Evolutionary conservation across 2,113 vertebrate genomes (phyloP).

Genomic region (Poecilia latipinna): DNA sequence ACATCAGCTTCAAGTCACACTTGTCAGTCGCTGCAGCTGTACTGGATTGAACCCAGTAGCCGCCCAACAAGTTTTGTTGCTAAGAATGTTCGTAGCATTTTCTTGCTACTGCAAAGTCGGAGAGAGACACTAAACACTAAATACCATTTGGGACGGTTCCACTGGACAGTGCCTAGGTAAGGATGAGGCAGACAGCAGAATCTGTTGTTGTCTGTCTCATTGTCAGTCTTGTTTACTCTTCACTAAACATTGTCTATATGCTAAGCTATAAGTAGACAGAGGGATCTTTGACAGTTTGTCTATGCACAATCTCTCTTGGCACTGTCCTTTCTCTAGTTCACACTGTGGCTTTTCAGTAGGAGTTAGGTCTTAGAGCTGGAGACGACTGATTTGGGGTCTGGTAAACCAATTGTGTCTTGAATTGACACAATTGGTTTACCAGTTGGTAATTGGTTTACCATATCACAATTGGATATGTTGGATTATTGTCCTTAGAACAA

Average conservation of each 20-base stretch:
- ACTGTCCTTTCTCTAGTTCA: not conserved
- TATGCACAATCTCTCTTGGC: not conserved
- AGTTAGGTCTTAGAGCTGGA: too few relatives aligned
- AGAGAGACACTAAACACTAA: not conserved
- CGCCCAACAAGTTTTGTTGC: not conserved
- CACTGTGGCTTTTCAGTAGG: not conserved
- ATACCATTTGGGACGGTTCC: slow-evolving; percentile 1
- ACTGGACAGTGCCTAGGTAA: slow-evolving; percentile 19
- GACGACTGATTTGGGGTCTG: too few relatives aligned
- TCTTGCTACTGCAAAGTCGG: not conserved
- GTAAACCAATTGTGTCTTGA: too few relatives aligned
- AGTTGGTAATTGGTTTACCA: too few relatives aligned
- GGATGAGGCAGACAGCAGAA: slow-evolving; percentile 20
- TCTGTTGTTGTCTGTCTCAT: slow-evolving; percentile 24
- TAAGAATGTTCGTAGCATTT: not conserved
- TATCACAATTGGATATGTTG: too few relatives aligned
- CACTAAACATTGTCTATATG: slow-evolving; percentile 38
- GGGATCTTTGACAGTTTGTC: not conserved
- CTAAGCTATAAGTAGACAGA: slow-evolving; percentile 43
- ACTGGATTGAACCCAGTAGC: not conserved
- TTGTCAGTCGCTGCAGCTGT: not conserved
- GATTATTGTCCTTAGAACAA: too few relatives aligned
- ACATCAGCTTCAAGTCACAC: not conserved
- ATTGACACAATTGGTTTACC: too few relatives aligned
- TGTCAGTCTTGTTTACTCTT: slow-evolving; percentile 43